Evolutionary conservation across 2,113 vertebrate species (phyloP).

Genomic region (Toxostoma redivivum): DNA sequence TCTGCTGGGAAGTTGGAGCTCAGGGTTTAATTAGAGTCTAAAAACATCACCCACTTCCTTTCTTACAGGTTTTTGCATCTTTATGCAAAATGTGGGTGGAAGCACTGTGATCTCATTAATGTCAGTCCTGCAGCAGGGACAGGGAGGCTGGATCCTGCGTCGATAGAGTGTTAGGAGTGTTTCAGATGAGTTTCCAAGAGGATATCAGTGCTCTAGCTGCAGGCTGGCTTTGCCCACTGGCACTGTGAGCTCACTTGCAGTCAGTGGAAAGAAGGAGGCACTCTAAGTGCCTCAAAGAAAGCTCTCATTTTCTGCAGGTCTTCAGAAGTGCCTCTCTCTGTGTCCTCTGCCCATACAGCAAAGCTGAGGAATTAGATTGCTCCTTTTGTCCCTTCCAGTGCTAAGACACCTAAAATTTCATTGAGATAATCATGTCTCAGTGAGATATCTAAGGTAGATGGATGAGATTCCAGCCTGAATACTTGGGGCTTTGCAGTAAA

Average conservation of each 20-base stretch:
- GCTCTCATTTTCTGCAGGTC: background rate
- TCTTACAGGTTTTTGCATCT: background rate
- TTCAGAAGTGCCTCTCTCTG: background rate
- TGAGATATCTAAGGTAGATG: background rate
- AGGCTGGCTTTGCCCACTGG: background rate
- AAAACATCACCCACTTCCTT: constrained; percentile 37
- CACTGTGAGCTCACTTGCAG: background rate
- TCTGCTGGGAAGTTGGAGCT: background rate
- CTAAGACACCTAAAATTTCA: background rate
- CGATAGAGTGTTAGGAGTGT: background rate
- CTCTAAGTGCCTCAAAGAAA: background rate
- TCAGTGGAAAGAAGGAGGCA: background rate
- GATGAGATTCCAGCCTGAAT: background rate
- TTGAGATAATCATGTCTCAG: background rate
- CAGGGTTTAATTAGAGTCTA: constrained; percentile 11
- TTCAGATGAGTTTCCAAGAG: background rate
- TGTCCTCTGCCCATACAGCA: background rate
- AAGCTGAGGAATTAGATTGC: background rate
- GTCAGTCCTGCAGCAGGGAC: background rate
- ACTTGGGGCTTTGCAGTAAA: background rate
- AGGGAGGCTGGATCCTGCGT: background rate
- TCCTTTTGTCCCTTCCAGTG: background rate
- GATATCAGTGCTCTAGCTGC: background rate
- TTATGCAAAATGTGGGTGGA: constrained; percentile 36
- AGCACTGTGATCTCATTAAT: background rate